Conservation (phyloP, 2,888 invertebrate species). For the Sinohyriopsis cumingii region DNA sequence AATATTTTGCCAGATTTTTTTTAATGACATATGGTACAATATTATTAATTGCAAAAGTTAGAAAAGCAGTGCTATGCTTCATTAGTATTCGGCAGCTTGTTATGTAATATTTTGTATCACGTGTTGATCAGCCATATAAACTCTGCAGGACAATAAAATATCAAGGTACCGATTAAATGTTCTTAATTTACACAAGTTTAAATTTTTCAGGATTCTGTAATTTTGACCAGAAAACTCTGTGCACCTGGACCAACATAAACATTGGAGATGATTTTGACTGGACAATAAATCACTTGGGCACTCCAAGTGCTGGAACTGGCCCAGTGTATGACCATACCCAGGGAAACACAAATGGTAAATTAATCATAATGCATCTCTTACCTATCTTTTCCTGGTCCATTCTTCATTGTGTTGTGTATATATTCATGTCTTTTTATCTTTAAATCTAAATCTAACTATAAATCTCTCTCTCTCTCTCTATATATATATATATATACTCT, state of each 20-base stretch:
- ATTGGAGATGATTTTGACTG: slow-evolving; percentile 63
- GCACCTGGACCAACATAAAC: slow-evolving; percentile 54
- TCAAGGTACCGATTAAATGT: too few species aligned
- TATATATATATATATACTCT: too few species aligned
- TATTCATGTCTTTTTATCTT: not conserved
- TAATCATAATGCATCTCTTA: not conserved
- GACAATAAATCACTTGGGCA: slow-evolving; percentile 44
- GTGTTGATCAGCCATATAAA: too few species aligned
- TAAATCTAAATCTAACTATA: too few species aligned
- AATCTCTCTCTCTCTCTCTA: too few species aligned
- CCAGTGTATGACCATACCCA: slow-evolving; percentile 62
- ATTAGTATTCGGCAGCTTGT: too few species aligned
- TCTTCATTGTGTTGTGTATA: not conserved
- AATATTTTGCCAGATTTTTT: too few species aligned
- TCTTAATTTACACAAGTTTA: not conserved
- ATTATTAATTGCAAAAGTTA: too few species aligned
- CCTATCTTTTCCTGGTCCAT: not conserved
- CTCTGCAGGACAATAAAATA: too few species aligned
- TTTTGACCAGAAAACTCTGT: slow-evolving; percentile 52
- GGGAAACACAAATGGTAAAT: slow-evolving; percentile 40
- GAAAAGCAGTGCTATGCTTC: too few species aligned
- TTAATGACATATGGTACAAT: too few species aligned
- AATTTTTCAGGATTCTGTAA: slow-evolving; percentile 45
- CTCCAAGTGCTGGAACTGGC: slow-evolving; percentile 48
- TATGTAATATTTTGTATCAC: too few species aligned